Evolutionary conservation across 1,140 invertebrate species (phyloP).

Genomic region (Planococcus citri): DNA sequence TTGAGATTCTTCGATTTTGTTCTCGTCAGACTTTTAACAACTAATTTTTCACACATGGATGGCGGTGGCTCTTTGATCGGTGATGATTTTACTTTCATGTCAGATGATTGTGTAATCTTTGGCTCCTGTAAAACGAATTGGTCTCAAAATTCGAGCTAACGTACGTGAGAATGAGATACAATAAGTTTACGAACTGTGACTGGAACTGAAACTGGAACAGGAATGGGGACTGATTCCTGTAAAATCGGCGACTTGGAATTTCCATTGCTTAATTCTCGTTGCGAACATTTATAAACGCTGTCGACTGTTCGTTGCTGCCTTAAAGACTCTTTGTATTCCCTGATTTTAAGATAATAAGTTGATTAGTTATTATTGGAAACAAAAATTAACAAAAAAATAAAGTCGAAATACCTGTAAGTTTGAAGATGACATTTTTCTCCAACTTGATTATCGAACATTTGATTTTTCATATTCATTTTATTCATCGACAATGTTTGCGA

Average conservation of each 20-base stretch:
- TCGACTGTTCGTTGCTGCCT: conserved; percentile 68
- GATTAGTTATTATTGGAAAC: background rate
- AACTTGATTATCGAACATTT: background rate
- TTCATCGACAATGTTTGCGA: background rate
- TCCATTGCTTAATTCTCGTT: conserved; percentile 8
- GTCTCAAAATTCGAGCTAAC: background rate
- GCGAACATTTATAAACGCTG: conserved; percentile 43
- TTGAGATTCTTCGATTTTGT: conserved; percentile 30
- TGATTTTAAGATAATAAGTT: no score
- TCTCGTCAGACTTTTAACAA: background rate
- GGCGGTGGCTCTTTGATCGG: background rate
- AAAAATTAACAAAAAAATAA: background rate
- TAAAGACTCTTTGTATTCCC: conserved; percentile 78
- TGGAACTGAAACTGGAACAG: conserved; percentile 10
- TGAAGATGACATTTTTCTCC: background rate
- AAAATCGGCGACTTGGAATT: conserved; percentile 12
- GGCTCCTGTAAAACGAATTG: background rate
- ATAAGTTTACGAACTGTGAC: background rate
- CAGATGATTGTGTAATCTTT: background rate
- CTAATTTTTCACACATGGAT: background rate
- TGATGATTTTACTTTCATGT: background rate
- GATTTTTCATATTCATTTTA: background rate
- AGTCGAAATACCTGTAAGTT: conserved; percentile 6
- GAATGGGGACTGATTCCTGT: conserved; percentile 21
- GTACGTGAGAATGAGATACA: background rate